Evolutionary conservation across 2,113 vertebrate genomes (phyloP).

Genomic region (Thermophis baileyi): DNA sequence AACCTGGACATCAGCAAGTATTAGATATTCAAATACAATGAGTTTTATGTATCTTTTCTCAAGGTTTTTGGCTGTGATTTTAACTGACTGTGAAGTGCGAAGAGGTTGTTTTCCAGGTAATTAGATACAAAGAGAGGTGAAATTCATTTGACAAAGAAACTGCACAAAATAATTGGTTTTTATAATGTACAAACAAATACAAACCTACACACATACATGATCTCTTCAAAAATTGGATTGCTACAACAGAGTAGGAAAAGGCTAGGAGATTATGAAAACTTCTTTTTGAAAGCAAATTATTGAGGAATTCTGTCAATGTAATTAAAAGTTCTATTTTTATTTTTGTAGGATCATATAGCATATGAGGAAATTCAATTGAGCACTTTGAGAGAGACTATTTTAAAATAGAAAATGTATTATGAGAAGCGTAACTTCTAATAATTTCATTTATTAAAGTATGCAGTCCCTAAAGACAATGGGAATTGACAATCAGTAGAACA

Average conservation of each 20-base stretch:
- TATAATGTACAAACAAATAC: neutral
- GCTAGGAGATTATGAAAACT: conserved; percentile 16
- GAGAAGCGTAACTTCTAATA: neutral
- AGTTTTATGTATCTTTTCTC: conserved; percentile 37
- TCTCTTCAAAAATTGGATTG: neutral
- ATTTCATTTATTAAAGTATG: neutral
- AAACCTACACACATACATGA: neutral
- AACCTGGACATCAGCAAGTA: conserved; percentile 49
- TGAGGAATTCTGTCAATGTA: neutral
- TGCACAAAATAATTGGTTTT: neutral
- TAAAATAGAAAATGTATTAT: neutral
- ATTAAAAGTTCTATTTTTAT: neutral
- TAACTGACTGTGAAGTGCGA: conserved; percentile 42
- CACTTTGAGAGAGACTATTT: neutral
- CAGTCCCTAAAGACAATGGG: neutral
- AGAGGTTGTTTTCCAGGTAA: neutral
- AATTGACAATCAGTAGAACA: neutral
- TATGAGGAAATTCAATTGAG: neutral
- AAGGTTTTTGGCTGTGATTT: conserved; percentile 31
- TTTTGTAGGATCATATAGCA: neutral
- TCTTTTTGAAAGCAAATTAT: conserved; percentile 19
- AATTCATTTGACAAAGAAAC: neutral
- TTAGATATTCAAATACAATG: conserved; percentile 37
- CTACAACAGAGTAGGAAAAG: neutral
- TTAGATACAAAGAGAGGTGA: neutral